Evolutionary conservation across 2,113 vertebrate species (phyloP).

Genomic region (Seriola rivoliana): DNA sequence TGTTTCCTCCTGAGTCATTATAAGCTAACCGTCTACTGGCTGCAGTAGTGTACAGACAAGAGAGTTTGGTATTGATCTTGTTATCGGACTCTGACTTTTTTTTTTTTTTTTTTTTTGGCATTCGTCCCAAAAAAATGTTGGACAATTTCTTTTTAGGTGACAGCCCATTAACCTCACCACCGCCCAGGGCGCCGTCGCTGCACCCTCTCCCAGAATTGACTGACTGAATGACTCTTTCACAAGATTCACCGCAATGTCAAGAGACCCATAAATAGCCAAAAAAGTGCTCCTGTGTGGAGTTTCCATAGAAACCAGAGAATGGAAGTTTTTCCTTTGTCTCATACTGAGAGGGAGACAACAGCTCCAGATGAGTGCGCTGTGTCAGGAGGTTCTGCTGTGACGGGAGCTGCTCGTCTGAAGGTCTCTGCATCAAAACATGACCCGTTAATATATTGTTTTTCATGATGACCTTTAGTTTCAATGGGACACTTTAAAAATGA

Average conservation of each 20-base stretch:
- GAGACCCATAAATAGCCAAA: conserved; percentile 73
- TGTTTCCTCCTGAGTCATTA: not conserved
- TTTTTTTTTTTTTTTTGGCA: not conserved
- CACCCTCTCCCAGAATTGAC: conserved; percentile 11
- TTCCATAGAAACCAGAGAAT: conserved; percentile 77
- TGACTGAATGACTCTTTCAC: conserved; percentile 53
- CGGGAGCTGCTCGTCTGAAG: conserved; percentile 26
- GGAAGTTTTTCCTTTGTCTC: conserved; percentile 71
- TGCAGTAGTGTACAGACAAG: not conserved
- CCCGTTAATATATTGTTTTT: not conserved
- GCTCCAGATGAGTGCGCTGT: conserved; percentile 56
- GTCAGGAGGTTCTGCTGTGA: conserved; percentile 38
- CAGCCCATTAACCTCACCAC: conserved; percentile 4
- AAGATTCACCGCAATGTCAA: conserved; percentile 57
- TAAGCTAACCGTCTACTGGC: not conserved
- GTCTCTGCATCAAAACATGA: conserved; percentile 18
- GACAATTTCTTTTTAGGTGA: conserved; percentile 23
- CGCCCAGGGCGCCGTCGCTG: conserved; percentile 1
- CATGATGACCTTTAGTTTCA: not conserved
- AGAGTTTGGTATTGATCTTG: conserved; percentile 4
- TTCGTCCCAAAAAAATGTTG: not conserved
- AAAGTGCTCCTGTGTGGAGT: conserved; percentile 65
- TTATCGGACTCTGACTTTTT: not conserved
- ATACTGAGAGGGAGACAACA: conserved; percentile 49
- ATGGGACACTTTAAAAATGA: not conserved